Conservation (phyloP, 1,140 invertebrate genomes). For the Halotydeus destructor region DNA sequence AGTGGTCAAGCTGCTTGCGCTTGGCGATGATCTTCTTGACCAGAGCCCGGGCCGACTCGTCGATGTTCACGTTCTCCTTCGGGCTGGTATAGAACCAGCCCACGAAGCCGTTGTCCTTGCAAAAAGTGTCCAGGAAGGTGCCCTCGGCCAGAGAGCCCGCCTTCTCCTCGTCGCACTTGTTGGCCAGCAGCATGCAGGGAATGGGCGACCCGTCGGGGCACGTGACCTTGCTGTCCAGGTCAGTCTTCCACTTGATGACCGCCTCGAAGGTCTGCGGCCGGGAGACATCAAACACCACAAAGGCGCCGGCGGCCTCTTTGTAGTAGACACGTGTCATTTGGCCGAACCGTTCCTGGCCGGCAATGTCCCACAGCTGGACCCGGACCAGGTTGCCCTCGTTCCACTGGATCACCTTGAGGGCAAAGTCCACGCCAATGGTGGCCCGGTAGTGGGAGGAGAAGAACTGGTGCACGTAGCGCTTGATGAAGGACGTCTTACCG, state of each 20-base stretch:
- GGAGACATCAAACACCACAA: conserved; percentile 93
- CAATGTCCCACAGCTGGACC: conserved; percentile 95
- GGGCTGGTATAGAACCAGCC: conserved; percentile 95
- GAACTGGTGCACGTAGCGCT: conserved; percentile 92
- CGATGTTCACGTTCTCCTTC: conserved; percentile 94
- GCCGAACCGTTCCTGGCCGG: conserved; percentile 52
- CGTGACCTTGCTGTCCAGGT: conserved; percentile 13
- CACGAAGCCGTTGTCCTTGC: conserved; percentile 75
- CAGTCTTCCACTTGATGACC: conserved; percentile 29
- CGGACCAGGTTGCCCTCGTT: conserved; percentile 83
- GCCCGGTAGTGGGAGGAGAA: conserved; percentile 92
- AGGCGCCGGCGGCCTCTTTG: conserved; percentile 96
- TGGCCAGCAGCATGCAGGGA: conserved; percentile 11
- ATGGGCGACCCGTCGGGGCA: conserved; percentile 13
- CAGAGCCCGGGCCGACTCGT: conserved; percentile 73
- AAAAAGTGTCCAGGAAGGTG: conserved; percentile 80
- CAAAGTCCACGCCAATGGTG: conserved; percentile 97
- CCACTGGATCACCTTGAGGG: conserved; percentile 90
- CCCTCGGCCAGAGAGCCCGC: conserved; percentile 68
- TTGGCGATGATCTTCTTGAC: conserved; percentile 43
- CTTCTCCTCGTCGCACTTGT: conserved; percentile 79
- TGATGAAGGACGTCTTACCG: conserved; percentile 94
- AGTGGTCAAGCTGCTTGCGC: too few relatives aligned
- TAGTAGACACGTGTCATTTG: conserved; percentile 99
- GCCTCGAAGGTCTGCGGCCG: conserved; percentile 80